Base-by-base conservation (phyloP, 2,797 vertebrate genomes). In the Phalloptychus januarius region DNA sequence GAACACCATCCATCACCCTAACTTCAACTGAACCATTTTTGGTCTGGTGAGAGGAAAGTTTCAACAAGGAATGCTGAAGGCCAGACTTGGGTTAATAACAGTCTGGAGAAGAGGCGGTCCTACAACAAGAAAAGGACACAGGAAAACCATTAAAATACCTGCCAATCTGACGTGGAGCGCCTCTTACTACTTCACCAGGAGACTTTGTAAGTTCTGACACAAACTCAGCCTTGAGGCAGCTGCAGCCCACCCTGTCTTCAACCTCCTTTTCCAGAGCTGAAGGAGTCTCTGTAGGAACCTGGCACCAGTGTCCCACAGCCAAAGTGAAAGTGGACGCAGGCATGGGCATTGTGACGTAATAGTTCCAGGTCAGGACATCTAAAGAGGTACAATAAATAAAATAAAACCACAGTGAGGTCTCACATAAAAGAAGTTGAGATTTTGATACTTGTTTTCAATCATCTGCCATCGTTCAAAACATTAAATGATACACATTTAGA, bases 291-390 rank as follows among this genome's bases (percentile, higher is more conserved):
- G 86, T 82, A 80, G 93, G 91, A 90, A 97, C 93, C 93, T 96
- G 95, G 83, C 81, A 84, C 98, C 98, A 99, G 89, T 94, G 94
- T 45, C 98, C 98, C 83, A 98, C 96, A 63, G 97, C 98, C 91
- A 99, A 94, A 65, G 98, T 97, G 88, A 99, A 98, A 67, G 98
- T 99, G 71, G 98, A 98, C 74, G 98, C 98, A 11, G 98, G 98
- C 98, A 99, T 98, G 28, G 97, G 97, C 98, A 99, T 99, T 33
- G 97, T 97, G 79, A 99, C 97, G 36, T 97, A 97, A 93, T 98
- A 99, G 91, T 96, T 94, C 98, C 98, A 99, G 72, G 93, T 94
- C 80, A 89, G 93, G 50, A 90, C 78, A 83, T 89, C 98, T 99
- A 91, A 46, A 76, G 86, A 80, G 45, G 61, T 46, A 70, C 25